Percentiles rank a stretch among this genome's conserved stretches.
Conservation (phyloP, 2,888 invertebrate species). For the Microplitis manilae region DNA sequence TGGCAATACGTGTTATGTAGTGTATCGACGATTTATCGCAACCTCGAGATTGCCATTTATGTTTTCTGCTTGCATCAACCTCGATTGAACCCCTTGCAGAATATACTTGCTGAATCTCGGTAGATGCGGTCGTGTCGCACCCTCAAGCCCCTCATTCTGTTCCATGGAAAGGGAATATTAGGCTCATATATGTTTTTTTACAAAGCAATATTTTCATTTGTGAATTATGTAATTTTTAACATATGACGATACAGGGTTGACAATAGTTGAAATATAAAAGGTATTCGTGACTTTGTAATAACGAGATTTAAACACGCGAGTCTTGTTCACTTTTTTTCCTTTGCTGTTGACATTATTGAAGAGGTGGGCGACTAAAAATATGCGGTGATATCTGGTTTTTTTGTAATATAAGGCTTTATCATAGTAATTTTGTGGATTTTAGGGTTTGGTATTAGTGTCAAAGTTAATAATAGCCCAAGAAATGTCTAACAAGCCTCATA, state of each 20-base stretch:
- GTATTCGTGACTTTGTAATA: background rate
- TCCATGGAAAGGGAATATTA: too few species aligned
- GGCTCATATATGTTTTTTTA: too few species aligned
- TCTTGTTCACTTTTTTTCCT: background rate
- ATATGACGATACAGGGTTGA: background rate
- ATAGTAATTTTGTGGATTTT: conserved; percentile 1
- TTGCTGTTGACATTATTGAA: background rate
- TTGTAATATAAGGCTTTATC: background rate
- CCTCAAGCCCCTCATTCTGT: background rate
- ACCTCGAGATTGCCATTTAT: conserved; percentile 34
- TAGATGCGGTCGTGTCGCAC: background rate
- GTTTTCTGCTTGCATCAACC: conserved; percentile 26
- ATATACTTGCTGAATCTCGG: background rate
- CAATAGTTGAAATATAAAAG: background rate
- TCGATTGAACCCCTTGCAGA: conserved; percentile 4
- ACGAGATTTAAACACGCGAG: background rate
- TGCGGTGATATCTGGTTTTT: background rate
- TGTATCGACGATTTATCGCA: conserved; percentile 29
- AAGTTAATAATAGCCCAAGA: background rate
- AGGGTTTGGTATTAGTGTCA: background rate
- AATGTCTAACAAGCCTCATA: background rate
- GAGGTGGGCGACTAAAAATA: background rate
- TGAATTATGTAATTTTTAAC: background rate
- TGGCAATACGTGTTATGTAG: background rate
- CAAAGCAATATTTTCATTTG: too few species aligned